Evolutionary conservation across 2,113 vertebrate genomes (phyloP).

Genomic region (Grammomys surdaster): DNA sequence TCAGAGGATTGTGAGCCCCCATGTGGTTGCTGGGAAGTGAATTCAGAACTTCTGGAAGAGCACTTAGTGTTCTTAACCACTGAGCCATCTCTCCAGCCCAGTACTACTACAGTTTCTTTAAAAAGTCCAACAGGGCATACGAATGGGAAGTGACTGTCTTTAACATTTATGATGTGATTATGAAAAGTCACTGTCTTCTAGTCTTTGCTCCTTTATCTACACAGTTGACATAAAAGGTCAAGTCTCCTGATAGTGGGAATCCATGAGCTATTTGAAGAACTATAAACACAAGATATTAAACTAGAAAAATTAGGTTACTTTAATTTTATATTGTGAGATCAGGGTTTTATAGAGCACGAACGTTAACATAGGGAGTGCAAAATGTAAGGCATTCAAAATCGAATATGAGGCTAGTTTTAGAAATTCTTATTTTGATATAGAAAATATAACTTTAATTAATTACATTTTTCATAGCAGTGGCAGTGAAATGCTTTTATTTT

Average conservation of each 20-base stretch:
- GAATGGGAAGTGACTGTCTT: neutral
- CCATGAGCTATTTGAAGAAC: neutral
- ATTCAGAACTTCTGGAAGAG: no score
- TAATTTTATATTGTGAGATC: neutral
- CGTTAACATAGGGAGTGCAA: neutral
- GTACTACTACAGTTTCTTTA: no score
- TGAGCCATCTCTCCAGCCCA: no score
- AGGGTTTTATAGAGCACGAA: neutral
- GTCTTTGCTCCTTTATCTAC: neutral
- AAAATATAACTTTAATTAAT: constrained; percentile 19
- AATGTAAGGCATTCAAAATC: neutral
- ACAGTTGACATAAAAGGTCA: neutral
- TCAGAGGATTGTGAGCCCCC: no score
- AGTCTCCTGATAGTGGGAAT: neutral
- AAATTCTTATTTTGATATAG: neutral
- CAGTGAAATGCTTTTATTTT: neutral
- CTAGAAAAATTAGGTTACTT: neutral
- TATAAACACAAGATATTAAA: neutral
- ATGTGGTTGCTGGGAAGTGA: neutral
- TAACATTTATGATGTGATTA: neutral
- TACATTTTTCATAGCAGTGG: neutral
- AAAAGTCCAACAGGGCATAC: neutral
- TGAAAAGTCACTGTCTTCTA: neutral
- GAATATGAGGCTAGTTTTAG: neutral
- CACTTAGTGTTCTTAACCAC: no score